Conservation (phyloP, 1,140 invertebrate genomes). For the Theocolax elegans region DNA sequence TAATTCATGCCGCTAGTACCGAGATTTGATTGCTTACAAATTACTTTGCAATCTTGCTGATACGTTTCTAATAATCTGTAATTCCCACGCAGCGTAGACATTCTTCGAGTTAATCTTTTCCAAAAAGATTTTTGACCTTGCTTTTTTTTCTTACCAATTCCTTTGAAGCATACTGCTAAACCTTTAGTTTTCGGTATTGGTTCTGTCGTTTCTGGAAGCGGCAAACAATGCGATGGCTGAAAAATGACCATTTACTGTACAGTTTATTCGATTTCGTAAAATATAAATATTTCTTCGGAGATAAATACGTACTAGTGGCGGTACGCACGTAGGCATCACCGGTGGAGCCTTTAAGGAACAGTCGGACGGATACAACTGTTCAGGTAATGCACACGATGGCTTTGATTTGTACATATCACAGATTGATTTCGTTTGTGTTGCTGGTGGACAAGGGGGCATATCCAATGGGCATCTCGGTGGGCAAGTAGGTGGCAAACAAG, state of each 20-base stretch:
- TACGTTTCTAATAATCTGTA: too few species aligned
- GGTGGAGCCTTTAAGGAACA: neutral
- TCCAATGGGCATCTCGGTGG: conserved; percentile 1
- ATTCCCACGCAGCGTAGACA: neutral
- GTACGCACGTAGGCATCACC: neutral
- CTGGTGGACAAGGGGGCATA: conserved; percentile 24
- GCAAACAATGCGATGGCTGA: too few species aligned
- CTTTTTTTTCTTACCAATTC: neutral
- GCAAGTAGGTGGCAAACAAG: conserved; percentile 10
- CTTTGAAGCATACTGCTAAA: neutral
- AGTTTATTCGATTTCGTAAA: too few species aligned
- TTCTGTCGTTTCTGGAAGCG: too few species aligned
- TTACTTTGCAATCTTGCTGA: too few species aligned
- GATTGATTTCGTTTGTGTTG: neutral
- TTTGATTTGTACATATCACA: neutral
- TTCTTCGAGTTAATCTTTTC: conserved; percentile 4
- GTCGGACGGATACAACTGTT: conserved; percentile 5
- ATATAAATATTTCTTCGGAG: too few species aligned
- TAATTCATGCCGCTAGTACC: too few species aligned
- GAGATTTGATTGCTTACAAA: too few species aligned
- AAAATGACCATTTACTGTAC: too few species aligned
- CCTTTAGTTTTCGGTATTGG: neutral
- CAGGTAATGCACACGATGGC: neutral
- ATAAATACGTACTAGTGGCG: too few species aligned
- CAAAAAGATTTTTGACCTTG: neutral